phyloP scores from a whole-genome alignment of 53 echinoderm and acorn worm species.

The Luidia sarsii region DNA sequence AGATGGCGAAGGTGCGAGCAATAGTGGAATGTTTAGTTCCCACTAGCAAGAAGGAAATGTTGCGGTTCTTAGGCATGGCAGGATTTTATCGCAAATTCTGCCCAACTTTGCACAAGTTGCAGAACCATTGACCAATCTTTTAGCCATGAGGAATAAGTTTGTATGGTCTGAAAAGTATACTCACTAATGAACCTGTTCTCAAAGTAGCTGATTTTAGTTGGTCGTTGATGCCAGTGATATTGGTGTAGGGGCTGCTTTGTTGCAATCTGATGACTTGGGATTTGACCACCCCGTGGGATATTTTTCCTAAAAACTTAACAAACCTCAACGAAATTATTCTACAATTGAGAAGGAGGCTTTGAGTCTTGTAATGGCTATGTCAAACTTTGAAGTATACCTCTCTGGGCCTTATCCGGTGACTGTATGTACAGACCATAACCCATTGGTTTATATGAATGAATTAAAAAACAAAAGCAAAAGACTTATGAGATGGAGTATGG shows the following conservation, averaged over 20 bases:
- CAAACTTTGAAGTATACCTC: neutral
- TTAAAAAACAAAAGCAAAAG: constrained; percentile 2
- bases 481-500: constrained; percentile 2
- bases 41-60: neutral
- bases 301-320: neutral
- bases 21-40: neutral
- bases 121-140: neutral
- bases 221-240: neutral
- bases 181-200: neutral
- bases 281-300: neutral
- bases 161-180: neutral
- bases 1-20: neutral
- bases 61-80: neutral
- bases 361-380: neutral
- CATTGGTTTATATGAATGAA: neutral
- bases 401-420: no score
- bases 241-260: neutral
- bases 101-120: neutral
- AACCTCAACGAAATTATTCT: neutral
- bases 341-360: neutral
- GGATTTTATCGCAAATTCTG: neutral
- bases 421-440: constrained; percentile 36
- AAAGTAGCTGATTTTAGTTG: neutral
- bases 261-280: neutral
- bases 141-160: neutral